Evolutionary conservation across 2,888 invertebrate species (phyloP), one percentile per base, ranked within the genome.

Genomic region (Dexiosoma caninum): DNA sequence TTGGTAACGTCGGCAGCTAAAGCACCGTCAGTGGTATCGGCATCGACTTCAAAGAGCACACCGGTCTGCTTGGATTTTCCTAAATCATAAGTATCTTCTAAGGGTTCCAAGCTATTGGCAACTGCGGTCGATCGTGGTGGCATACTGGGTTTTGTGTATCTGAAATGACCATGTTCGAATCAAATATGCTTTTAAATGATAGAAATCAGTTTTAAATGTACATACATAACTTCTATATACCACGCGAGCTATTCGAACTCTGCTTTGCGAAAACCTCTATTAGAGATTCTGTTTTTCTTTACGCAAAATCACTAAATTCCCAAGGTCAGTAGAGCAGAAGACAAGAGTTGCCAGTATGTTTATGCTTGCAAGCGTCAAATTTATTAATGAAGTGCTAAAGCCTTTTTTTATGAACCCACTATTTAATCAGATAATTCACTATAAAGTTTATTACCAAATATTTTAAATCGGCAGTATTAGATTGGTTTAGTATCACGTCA

Each of bases 21-120:
- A 0, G 92, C 93, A 8, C 92, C 90, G 85, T 93, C 93, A 1
- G 90, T 78, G 1, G 93, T 93, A 84, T 94, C 93, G 1, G 92
- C 93, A 86, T 94, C 94, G 2, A 90, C 88, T 86, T 94, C 94
- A 84, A 93, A 93, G 14, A 94, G 89, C 42, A 94, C 94, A 40
- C 94, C 90, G 0, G 92, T 92, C 37, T 88, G 86, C 14, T 86
- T 88, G 1, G 88, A 88, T 4, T 21, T 51, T 3, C 42, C 78
- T 3, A 76, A 57, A 23, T 78, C 78, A n/a, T 67, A 49, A 5
- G 67, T 60, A 6, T 44, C 42, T n/a, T 77, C 72, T 21, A 83
- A 37, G 19, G 77, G 62, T 12, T 76, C 77, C 12, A 67, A 37
- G 12, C 71, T 64, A 72, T 66, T 83, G 69, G 75, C 40, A 12